phyloP scores from a whole-genome alignment of 2,797 vertebrate species.

The Coracias cyanogaster region DNA sequence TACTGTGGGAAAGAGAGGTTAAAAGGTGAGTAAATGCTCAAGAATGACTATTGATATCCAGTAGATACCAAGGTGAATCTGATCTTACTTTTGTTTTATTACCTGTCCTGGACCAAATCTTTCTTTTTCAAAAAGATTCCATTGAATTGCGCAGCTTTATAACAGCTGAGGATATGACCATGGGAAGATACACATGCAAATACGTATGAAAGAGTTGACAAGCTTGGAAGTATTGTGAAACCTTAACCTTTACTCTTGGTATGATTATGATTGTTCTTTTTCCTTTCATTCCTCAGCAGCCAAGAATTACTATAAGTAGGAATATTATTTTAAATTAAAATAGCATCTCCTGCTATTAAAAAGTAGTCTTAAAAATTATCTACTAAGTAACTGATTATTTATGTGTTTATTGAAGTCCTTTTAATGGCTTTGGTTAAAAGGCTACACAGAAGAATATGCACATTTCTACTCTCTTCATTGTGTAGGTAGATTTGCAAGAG shows the following conservation, averaged over 20 bases:
- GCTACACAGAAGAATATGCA: not conserved
- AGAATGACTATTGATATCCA: not conserved
- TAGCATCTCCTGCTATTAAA: not conserved
- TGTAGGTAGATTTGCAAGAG: not conserved
- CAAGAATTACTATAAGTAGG: not conserved
- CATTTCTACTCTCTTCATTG: not conserved
- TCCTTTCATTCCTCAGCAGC: not conserved
- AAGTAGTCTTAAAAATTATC: not conserved
- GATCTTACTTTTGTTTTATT: not conserved
- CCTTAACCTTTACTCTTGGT: not conserved
- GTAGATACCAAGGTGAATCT: not conserved
- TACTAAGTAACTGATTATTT: conserved; percentile 52
- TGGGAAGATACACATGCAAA: not conserved
- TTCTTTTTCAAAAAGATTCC: not conserved
- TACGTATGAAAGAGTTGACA: not conserved
- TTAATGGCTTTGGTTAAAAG: conserved; percentile 37
- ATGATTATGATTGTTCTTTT: not conserved
- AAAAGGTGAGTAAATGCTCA: not conserved
- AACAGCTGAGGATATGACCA: not conserved
- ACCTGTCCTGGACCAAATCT: not conserved
- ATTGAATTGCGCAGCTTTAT: not conserved
- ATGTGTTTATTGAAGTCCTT: conserved; percentile 41
- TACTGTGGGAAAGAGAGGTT: not conserved
- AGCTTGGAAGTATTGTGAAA: not conserved
- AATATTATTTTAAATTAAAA: not conserved